Evolutionary conservation across 1,140 invertebrate species (phyloP), one percentile per base, ranked within the genome.

Genomic region (Triops cancriformis): DNA sequence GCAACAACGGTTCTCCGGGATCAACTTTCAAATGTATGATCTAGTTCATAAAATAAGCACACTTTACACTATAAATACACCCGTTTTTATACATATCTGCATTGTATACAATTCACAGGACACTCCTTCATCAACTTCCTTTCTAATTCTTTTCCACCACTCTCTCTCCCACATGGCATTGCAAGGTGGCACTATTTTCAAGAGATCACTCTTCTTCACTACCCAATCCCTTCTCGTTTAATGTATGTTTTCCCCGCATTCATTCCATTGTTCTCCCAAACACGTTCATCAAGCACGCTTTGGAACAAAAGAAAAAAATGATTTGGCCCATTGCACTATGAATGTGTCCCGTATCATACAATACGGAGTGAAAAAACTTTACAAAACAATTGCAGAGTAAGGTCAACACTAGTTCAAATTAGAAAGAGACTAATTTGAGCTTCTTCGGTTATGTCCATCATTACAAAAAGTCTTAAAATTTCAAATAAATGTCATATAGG

Each of bases 181-280:
- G 51, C 51, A 23, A 18, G 18, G 51, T 64, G 51, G 51, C 51
- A 64, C 51, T 12, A 64, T 64, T 64, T 37, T 64, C 14, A 64
- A 64, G 51, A 64, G 51, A 64, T 64, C 51, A 64, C 51, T 64
- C 51, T 64, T 64, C n/a, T 64, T 64, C 51, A n/a, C 51, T 64
- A 18, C 5, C 51, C 51, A 6, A 1, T n/a, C 18, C 51, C 51
- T 64, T 64, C 18, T 14, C 51, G 14, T 64, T 64, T 64, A 18
- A 64, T 64, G 10, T 64, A 0, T 23, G 23, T 64, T n/a, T 64
- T 18, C 51, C 45, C 10, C 18, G 6, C 51, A 64, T 23, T 64
- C 51, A 11, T 23, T 14, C 18, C 51, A 23, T 64, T 37, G 31
- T 37, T 37, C 31, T 37, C 31, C 3, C 0, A n/a, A 64, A 64